Percentiles rank a stretch among this genome's conserved stretches.
Evolutionary conservation across 2,797 vertebrate species (phyloP).

Genomic region (Mastacembelus armatus): DNA sequence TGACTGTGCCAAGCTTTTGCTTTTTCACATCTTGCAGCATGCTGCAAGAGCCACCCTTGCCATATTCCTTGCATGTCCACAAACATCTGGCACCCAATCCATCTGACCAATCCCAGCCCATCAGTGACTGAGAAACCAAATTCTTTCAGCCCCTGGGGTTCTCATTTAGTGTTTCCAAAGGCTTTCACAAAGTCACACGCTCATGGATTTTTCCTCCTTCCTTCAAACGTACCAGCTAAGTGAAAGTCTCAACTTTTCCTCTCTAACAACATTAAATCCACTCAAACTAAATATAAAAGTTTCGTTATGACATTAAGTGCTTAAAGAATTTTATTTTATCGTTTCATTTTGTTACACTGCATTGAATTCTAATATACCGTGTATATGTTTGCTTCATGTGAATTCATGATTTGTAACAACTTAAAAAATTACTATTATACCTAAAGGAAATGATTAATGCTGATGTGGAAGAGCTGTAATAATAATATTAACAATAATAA

Average conservation of each 20-base stretch:
- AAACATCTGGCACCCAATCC: conserved; percentile 78
- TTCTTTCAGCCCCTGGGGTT: conserved; percentile 44
- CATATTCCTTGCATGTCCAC: conserved; percentile 59
- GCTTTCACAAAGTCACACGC: conserved; percentile 38
- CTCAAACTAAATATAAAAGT: background rate
- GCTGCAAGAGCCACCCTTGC: conserved; percentile 38
- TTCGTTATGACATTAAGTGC: conserved; percentile 3
- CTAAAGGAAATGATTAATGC: conserved; percentile 30
- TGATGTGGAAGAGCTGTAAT: conserved; percentile 14
- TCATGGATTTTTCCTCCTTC: conserved; percentile 15
- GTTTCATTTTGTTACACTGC: background rate
- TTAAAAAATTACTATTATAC: background rate
- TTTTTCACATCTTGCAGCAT: conserved; percentile 73
- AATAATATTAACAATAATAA: no score
- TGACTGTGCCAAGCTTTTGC: conserved; percentile 58
- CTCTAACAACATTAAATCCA: background rate
- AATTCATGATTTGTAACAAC: conserved; percentile 25
- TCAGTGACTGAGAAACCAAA: conserved; percentile 55
- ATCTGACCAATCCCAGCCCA: conserved; percentile 50
- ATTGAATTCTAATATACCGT: background rate
- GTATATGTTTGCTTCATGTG: conserved; percentile 11
- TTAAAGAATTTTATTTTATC: conserved; percentile 7
- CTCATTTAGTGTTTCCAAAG: conserved; percentile 49
- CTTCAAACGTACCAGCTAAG: conserved; percentile 32
- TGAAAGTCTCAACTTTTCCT: conserved; percentile 11